A percentile compares a stretch with the other conserved stretches of the same genome.
Evolutionary conservation across 1,140 invertebrate species (phyloP).

Genomic region (Drosophila repletoides): DNA sequence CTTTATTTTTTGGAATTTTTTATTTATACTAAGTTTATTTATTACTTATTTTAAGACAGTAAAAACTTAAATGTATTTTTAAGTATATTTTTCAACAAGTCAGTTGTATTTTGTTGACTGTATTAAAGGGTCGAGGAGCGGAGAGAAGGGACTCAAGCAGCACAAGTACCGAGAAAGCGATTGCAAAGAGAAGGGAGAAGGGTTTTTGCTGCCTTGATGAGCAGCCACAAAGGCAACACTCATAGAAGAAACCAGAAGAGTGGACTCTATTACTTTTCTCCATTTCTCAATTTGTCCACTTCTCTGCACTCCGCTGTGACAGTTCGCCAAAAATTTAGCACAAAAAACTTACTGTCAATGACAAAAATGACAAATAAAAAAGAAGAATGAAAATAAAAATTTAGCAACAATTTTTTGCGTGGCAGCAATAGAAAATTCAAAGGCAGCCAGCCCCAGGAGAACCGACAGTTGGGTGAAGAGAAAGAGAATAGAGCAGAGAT

Average conservation of each 20-base stretch:
- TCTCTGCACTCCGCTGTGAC: conserved; percentile 32
- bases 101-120: too few species aligned
- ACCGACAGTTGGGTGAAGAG: not conserved
- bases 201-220: conserved; percentile 39
- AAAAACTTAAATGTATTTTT: too few species aligned
- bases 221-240: conserved; percentile 37
- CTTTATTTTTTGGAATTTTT: too few species aligned
- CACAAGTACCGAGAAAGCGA: too few species aligned
- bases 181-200: too few species aligned
- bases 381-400: too few species aligned
- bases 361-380: too few species aligned
- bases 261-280: not conserved
- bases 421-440: conserved; percentile 30
- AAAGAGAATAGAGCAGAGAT: not conserved
- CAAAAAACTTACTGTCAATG: conserved; percentile 63
- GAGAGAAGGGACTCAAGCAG: too few species aligned
- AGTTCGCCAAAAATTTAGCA: conserved; percentile 69
- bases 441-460: conserved; percentile 22
- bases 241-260: conserved; percentile 2
- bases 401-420: conserved; percentile 28
- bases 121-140: too few species aligned
- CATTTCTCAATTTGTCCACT: not conserved
- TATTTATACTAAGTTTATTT: too few species aligned
- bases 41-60: too few species aligned
- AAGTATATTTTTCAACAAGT: too few species aligned